Evolutionary conservation across 2,888 invertebrate genomes (phyloP), one percentile per base, ranked within the genome.

Genomic region (Aleiodes alternator): DNA sequence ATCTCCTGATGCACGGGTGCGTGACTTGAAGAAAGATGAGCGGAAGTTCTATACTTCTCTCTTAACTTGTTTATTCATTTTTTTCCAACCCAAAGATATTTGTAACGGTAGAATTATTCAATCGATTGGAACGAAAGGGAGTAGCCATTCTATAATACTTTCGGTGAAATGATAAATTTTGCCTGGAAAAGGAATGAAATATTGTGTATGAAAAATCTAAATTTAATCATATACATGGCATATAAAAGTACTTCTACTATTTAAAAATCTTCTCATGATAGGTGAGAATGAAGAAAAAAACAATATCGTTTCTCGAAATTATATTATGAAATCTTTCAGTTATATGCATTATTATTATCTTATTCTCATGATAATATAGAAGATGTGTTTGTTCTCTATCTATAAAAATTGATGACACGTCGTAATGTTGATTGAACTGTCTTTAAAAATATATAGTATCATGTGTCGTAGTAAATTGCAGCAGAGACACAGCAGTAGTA

Each of bases 1-100:
- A n/a, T n/a, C n/a, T n/a, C n/a, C n/a, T n/a, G n/a, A 71, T 71
- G 59, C 71, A 71, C 71, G 71, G 59, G 71, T 71, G 71, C 71
- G 71, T 71, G 71, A 71, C 57, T 59, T 29, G 61, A 34, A 71
- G 71, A 71, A 71, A 71, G 71, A 71, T 71, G 71, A 71, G 51
- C 59, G 16, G 50, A 48, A 12, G 31, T 29, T 70, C 56, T 64
- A 64, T 64, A 57, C 70, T 56, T 29, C 56, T 23, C 12, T 29
- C 57, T 43, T 34, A 69, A 57, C 57, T 29, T 57, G 57, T 12
- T 55, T 43, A 43, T 43, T 43, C 43, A 43, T 43, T 43, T 43
- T 43, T 43, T 43, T 43, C 31, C 4, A 43, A 43, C 11, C 43
- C 9, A 43, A 34, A 69, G 38, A 70, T 59, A 51, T 59, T 16